Evolutionary conservation across 2,888 invertebrate genomes (phyloP).

Genomic region (Cosmia trapezina): DNA sequence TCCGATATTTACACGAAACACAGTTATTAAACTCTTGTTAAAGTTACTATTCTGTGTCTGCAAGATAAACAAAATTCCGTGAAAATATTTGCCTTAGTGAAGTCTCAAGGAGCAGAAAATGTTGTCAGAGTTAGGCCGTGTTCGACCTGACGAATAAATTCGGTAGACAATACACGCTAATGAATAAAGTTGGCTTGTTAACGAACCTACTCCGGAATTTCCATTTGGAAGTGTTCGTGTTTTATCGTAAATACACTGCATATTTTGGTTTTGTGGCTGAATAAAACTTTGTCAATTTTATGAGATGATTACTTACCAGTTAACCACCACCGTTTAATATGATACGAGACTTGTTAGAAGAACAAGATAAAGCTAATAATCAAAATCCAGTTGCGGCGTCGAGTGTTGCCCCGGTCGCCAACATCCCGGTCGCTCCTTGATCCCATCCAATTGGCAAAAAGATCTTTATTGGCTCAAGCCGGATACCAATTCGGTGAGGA

Average conservation of each 20-base stretch:
- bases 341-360: constrained; percentile 17
- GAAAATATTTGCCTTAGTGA: constrained; percentile 80
- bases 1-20: constrained; percentile 57
- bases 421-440: constrained; percentile 74
- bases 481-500: constrained; percentile 78
- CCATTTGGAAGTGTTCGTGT: constrained; percentile 84
- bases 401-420: constrained; percentile 65
- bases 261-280: constrained; percentile 72
- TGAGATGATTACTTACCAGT: constrained; percentile 29
- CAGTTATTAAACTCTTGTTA: constrained; percentile 74
- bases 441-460: constrained; percentile 84
- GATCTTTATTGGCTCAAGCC: constrained; percentile 84
- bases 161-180: constrained; percentile 88
- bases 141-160: constrained; percentile 87
- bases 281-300: constrained; percentile 62
- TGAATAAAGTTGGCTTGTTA: constrained; percentile 89
- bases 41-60: constrained; percentile 78
- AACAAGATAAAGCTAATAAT: constrained; percentile 56
- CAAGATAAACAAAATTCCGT: constrained; percentile 84
- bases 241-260: constrained; percentile 79
- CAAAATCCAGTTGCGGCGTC: constrained; percentile 75
- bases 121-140: constrained; percentile 77
- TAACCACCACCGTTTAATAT: constrained; percentile 21
- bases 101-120: constrained; percentile 78
- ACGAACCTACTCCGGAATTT: constrained; percentile 86